These are phyloP conservation scores for Ochlodes sylvanus DNA, from an alignment of 2,888 invertebrate genomes.

Conservation along the genomic window DNA sequence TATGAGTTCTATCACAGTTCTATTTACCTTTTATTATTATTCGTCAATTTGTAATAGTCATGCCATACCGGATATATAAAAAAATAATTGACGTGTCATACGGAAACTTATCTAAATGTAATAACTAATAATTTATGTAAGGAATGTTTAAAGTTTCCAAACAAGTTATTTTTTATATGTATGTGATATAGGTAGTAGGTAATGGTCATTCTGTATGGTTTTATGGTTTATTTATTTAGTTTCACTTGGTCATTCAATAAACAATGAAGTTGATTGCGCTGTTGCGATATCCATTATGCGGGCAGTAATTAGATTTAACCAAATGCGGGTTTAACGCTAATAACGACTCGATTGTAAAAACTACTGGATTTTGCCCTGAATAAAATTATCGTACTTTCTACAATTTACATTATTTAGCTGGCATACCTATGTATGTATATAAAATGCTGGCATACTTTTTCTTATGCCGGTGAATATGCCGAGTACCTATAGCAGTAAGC, in stretches of 20 bases:
- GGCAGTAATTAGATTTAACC: conserved; percentile 81
- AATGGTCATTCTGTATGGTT: conserved; percentile 56
- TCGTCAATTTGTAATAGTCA: too few species aligned
- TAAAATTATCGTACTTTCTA: conserved; percentile 51
- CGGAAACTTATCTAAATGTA: too few species aligned
- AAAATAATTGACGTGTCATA: too few species aligned
- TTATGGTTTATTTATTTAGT: conserved; percentile 66
- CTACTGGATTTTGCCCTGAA: conserved; percentile 59
- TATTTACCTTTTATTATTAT: too few species aligned
- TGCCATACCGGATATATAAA: too few species aligned
- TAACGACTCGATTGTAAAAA: conserved; percentile 58
- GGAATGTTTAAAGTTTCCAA: too few species aligned
- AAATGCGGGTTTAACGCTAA: conserved; percentile 79
- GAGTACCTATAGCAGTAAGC: conserved; percentile 22
- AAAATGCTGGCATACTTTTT: conserved; percentile 28
- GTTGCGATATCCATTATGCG: conserved; percentile 79
- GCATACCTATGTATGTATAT: too few species aligned
- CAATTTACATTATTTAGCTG: conserved; percentile 40
- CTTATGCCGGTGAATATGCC: conserved; percentile 34
- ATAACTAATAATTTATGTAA: too few species aligned
- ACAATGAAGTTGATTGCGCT: conserved; percentile 79
- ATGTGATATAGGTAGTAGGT: conserved; percentile 9
- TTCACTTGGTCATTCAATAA: conserved; percentile 78
- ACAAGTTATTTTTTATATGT: neutral
- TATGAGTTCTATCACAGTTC: too few species aligned